These are phyloP conservation scores for Cynaeus angustus DNA, from an alignment of 2,888 invertebrate genomes.

Conservation along the genomic window DNA sequence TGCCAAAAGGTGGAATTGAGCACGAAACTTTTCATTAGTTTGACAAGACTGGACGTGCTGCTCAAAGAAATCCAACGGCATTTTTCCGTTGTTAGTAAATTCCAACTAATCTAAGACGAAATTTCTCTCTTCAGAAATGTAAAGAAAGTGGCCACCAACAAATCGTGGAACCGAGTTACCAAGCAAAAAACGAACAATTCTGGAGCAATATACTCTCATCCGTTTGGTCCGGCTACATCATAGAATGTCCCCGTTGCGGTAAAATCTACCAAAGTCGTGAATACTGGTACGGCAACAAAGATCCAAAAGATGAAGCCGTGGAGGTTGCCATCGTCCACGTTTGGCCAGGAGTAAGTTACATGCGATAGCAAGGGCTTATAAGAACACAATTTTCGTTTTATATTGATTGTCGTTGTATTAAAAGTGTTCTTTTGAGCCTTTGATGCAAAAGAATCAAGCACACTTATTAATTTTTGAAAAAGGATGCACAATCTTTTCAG, in stretches of 20 bases:
- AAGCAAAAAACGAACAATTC: constrained; percentile 71
- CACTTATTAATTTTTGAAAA: constrained; percentile 35
- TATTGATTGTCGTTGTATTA: constrained; percentile 18
- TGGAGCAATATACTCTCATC: constrained; percentile 83
- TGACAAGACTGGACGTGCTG: no score
- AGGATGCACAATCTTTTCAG: constrained; percentile 68
- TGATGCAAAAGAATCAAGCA: constrained; percentile 11
- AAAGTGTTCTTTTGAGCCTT: constrained; percentile 59
- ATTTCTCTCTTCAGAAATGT: constrained; percentile 62
- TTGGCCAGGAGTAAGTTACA: constrained; percentile 76
- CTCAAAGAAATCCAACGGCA: no score
- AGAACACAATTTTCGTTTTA: constrained; percentile 53
- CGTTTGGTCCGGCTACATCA: constrained; percentile 85
- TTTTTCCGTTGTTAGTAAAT: not conserved
- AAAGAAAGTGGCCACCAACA: constrained; percentile 72
- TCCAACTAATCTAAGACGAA: not conserved
- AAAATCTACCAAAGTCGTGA: constrained; percentile 83
- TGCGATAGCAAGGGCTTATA: constrained; percentile 53
- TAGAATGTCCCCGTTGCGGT: constrained; percentile 85
- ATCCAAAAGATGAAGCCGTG: constrained; percentile 81
- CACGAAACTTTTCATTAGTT: no score
- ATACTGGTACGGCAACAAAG: constrained; percentile 87
- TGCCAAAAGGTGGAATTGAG: no score
- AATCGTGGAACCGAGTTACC: constrained; percentile 75
- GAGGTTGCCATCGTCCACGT: constrained; percentile 80